These are phyloP conservation scores for Sinotaia quadrata DNA, from an alignment of 2,888 invertebrate genomes.

Conservation along the genomic window DNA sequence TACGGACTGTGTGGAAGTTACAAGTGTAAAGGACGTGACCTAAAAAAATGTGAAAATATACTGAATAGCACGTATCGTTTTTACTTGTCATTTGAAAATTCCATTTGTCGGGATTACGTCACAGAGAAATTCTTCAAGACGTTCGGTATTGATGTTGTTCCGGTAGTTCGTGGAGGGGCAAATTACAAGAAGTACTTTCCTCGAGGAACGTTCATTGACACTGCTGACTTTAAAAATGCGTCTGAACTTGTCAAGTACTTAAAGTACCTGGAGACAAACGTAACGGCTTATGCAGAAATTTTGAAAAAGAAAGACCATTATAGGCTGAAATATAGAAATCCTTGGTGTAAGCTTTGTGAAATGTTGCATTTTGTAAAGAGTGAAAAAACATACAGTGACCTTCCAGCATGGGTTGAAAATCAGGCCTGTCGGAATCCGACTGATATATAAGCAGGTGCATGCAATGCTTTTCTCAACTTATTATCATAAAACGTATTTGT, in stretches of 20 bases:
- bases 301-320: constrained; percentile 9
- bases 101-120: constrained; percentile 43
- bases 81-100: constrained; percentile 48
- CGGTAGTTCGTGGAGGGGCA: constrained; percentile 32
- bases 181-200: constrained; percentile 26
- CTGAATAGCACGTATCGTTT: constrained; percentile 32
- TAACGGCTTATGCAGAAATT: background rate
- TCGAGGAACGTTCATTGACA: constrained; percentile 22
- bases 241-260: constrained; percentile 21
- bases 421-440: background rate
- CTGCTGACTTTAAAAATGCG: constrained; percentile 23
- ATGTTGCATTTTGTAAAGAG: constrained; percentile 1
- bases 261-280: constrained; percentile 7
- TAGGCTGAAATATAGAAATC: background rate
- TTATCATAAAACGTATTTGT: too few relatives aligned
- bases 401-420: background rate
- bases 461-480: too few relatives aligned
- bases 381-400: background rate
- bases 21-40: too few relatives aligned
- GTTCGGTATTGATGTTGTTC: constrained; percentile 23
- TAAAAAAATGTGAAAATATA: too few relatives aligned
- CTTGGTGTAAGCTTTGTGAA: constrained; percentile 8
- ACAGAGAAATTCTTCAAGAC: constrained; percentile 42
- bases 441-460: too few relatives aligned
- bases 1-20: constrained; percentile 51